phyloP scores from a whole-genome alignment of 2,113 vertebrate genomes.

The Crypturellus undulatus region DNA sequence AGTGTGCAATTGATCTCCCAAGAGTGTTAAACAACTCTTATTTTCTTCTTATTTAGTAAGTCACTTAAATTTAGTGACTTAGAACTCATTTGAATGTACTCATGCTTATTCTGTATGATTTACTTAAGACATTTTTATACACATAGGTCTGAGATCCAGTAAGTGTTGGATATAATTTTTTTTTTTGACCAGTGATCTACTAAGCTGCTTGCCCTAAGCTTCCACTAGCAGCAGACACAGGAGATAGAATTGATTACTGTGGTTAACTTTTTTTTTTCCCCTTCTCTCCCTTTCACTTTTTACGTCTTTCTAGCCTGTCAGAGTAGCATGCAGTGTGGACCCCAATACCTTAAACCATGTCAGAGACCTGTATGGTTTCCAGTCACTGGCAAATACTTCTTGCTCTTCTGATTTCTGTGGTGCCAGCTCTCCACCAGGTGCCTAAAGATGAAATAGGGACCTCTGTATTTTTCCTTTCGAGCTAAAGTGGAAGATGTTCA shows the following conservation, averaged over 20 bases:
- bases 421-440: neutral
- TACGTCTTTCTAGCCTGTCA: neutral
- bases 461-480: fast-evolving
- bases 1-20: neutral
- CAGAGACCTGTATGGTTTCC: neutral
- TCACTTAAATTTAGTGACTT: neutral
- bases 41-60: neutral
- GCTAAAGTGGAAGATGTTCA: neutral
- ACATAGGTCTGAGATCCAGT: fast-evolving
- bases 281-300: neutral
- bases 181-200: neutral
- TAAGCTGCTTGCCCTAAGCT: neutral
- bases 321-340: neutral
- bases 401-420: neutral
- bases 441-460: fast-evolving
- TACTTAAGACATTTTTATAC: neutral
- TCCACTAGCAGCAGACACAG: neutral
- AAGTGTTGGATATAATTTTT: fast-evolving
- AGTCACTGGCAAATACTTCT: neutral
- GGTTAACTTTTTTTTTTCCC: neutral
- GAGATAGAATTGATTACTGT: neutral
- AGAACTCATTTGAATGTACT: neutral
- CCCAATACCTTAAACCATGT: neutral
- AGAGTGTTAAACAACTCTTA: neutral
- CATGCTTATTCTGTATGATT: neutral